Conservation (phyloP, 1,140 invertebrate genomes). For the Nephila pilipes region DNA sequence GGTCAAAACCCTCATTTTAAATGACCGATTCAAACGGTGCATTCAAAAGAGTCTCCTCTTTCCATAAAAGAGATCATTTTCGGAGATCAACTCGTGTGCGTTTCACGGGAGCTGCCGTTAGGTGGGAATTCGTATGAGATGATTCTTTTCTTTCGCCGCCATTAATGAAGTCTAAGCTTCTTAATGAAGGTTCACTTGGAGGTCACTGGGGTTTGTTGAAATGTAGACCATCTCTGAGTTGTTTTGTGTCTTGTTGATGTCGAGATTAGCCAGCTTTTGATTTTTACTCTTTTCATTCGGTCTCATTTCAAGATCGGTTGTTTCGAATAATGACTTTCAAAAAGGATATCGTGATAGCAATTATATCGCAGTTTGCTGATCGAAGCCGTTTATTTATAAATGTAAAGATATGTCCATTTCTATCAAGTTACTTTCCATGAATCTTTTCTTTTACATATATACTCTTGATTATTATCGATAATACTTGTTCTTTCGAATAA, state of each 20-base stretch:
- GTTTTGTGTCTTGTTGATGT: background rate
- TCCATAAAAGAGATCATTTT: background rate
- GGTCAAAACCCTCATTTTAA: background rate
- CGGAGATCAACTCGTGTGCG: background rate
- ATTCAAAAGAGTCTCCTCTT: background rate
- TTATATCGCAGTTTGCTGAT: too few species aligned
- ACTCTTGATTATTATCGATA: too few species aligned
- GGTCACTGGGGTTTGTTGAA: background rate
- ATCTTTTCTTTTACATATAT: too few species aligned
- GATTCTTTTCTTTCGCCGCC: background rate
- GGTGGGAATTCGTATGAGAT: background rate
- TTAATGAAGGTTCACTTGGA: conserved; percentile 14
- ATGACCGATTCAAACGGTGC: background rate
- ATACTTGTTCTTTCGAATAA: too few species aligned
- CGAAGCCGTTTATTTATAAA: too few species aligned
- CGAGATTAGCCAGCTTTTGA: background rate
- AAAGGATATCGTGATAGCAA: background rate
- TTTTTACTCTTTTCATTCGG: background rate
- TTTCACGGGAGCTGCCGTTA: background rate
- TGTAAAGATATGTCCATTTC: too few species aligned
- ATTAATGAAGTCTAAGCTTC: background rate
- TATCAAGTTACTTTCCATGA: too few species aligned
- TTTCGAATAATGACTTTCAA: conserved; percentile 4
- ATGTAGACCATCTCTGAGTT: background rate
- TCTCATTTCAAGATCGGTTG: conserved; percentile 17